Base-by-base conservation (phyloP, 1,140 invertebrate species). In the Drosophila rufa region DNA sequence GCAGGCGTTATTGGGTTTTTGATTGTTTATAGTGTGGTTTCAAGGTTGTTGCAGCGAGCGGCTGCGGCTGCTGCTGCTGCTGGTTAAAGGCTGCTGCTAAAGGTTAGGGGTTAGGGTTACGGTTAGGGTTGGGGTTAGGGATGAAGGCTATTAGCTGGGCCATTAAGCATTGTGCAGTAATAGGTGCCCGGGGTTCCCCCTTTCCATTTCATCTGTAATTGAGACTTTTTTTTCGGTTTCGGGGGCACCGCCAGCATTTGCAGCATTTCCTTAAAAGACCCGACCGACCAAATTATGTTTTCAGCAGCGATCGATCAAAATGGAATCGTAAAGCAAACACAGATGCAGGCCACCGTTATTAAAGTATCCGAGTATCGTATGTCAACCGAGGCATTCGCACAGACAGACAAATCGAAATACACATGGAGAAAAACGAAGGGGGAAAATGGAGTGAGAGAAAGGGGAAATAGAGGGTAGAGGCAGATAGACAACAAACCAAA, bases 221-320 rank as follows among this genome's bases (percentile, higher is more conserved):
- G 82, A 84, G 78, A 78, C 82, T 61, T 66, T 86, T 58, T 77
- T 55, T 55, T 55, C 17, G 17, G 36, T 38, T 14, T 38, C 36
- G 12, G 36, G 36, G 36, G 12, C 36, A 38, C 36, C 36, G 33
- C 14, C 36, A 50, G 47, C 30, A 36, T 43, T 55, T 42, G 17
- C 53, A 56, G 53, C 57, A 70, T 84, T 78, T 74, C 64, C 59
- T 74, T 66, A 60, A 75, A 67, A 67, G 65, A 48, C 25, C 62
- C 58, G 14, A 43, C 62, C 42, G 30, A 60, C 74, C 68, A 69
- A 82, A 86, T 79, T 65, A 84, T 77, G 67, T 70, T 84, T 89
- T 87, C 84, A 80, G 80, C 81, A 70, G 74, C 80, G 67, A 89
- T 90, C 81, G 81, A 90, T 90, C 85, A 90, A 79, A 56, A 78